Base-by-base conservation (phyloP, 2,888 invertebrate genomes). In the Spodoptera picta region DNA sequence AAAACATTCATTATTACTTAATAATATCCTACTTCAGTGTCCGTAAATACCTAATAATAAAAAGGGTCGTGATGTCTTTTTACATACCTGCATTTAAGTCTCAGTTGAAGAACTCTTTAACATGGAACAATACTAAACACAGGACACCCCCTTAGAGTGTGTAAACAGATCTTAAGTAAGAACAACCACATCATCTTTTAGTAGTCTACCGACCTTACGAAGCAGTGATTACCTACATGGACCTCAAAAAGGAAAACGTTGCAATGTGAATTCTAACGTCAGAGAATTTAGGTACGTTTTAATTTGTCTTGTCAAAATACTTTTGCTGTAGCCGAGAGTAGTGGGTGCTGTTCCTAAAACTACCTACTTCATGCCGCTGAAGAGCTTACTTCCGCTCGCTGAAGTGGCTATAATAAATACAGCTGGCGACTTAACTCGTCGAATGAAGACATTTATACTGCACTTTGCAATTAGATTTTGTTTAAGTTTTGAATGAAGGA, bases 401-500 rank as follows among this genome's bases (percentile, higher is more conserved):
- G 70, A 79, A 86, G 84, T 80, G 80, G 76, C 83, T 83, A 76
- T 85, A 86, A 87, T 87, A 87, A 87, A 88, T 85, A 85, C 82
- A 80, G 82, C 72, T 70, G 80, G 83, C 79, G 83, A 84, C 81
- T 84, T 79, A 78, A 79, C 79, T 80, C 70, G 60, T 73, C 71
- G 76, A 65, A 82, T 80, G 82, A 79, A 79, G 75, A 79, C 69
- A 49, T 73, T 75, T 73, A 58, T 68, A 65, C 66, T 67, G 57
- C 64, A 55, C 27, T 58, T 50, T 56, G n/a, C 24, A 70, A 62
- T 60, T 60, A 60, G 46, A 56, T 45, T 19, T 48, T 47, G 44
- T 55, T 52, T 57, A 11, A 27, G 31, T 54, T 55, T 41, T 54
- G 24, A 19, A 6, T 24, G 36, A 7, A 36, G 36, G 6, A 6